Percentiles rank a stretch among this genome's conserved stretches.
phyloP scores from a whole-genome alignment of 2,113 vertebrate genomes.

The Notothenia rossii region DNA sequence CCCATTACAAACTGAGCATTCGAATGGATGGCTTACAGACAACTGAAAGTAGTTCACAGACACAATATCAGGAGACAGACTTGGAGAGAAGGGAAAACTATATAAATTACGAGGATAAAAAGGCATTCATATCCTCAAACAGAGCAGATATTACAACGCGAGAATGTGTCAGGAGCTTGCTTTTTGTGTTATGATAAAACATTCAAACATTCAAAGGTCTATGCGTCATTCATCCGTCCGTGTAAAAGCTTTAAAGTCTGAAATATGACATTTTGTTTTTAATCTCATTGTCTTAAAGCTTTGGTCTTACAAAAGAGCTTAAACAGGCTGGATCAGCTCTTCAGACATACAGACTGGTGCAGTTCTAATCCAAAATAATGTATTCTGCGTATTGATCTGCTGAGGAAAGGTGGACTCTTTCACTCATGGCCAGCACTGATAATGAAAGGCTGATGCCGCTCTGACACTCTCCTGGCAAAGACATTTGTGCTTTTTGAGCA shows the following conservation, averaged over 20 bases:
- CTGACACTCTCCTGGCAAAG: slow-evolving; percentile 22
- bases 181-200: slow-evolving; percentile 36
- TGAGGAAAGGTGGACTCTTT: slow-evolving; percentile 39
- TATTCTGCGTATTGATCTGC: slow-evolving; percentile 56
- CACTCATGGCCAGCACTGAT: slow-evolving; percentile 34
- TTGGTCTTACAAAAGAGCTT: slow-evolving; percentile 18
- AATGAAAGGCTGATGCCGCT: slow-evolving; percentile 36
- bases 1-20: background rate
- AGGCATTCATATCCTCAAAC: slow-evolving; percentile 27
- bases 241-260: slow-evolving; percentile 10
- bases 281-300: slow-evolving; percentile 31
- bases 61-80: background rate
- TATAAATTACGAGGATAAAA: slow-evolving; percentile 23
- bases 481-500: slow-evolving; percentile 11
- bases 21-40: background rate
- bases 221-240: slow-evolving; percentile 9
- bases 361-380: slow-evolving; percentile 50
- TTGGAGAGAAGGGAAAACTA: slow-evolving; percentile 5
- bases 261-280: slow-evolving; percentile 24
- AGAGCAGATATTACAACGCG: slow-evolving; percentile 3
- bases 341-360: slow-evolving; percentile 22
- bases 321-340: slow-evolving; percentile 19
- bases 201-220: slow-evolving; percentile 21
- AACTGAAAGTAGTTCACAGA: background rate
- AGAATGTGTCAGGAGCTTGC: slow-evolving; percentile 4